A percentile compares a stretch with the other conserved stretches of the same genome.
Evolutionary conservation across 1,140 invertebrate genomes (phyloP).

Genomic region (Tetramorium alpestre): DNA sequence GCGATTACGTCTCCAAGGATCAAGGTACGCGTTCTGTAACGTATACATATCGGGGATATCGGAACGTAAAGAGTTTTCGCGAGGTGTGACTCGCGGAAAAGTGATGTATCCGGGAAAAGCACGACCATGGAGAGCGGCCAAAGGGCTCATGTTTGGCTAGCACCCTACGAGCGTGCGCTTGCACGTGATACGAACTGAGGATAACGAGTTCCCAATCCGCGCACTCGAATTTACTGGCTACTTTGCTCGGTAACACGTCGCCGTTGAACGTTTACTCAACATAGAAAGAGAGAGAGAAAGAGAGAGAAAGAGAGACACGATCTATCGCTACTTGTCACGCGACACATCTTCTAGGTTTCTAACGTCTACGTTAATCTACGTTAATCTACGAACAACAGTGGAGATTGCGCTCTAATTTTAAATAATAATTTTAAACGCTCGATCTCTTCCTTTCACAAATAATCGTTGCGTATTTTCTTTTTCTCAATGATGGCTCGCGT

Average conservation of each 20-base stretch:
- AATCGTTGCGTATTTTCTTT: neutral
- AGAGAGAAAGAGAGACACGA: slow-evolving; percentile 13
- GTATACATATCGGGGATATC: neutral
- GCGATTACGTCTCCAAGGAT: neutral
- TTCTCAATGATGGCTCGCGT: neutral
- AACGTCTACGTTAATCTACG: slow-evolving; percentile 2
- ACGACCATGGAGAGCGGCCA: slow-evolving; percentile 77
- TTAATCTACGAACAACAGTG: slow-evolving; percentile 18
- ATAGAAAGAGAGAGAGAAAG: slow-evolving; percentile 16
- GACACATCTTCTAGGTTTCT: neutral
- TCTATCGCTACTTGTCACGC: slow-evolving; percentile 22
- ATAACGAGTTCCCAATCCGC: slow-evolving; percentile 19
- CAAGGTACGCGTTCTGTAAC: neutral
- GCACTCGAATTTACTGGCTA: neutral
- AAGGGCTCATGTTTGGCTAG: slow-evolving; percentile 79
- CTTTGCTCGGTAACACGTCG: neutral
- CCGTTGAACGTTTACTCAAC: neutral
- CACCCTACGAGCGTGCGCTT: slow-evolving; percentile 71
- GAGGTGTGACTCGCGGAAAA: slow-evolving; percentile 11
- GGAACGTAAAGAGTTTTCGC: slow-evolving; percentile 28
- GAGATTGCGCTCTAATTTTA: neutral
- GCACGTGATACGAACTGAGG: slow-evolving; percentile 32
- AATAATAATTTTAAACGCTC: neutral
- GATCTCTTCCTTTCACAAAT: neutral
- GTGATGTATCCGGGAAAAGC: slow-evolving; percentile 60